Base-by-base conservation (phyloP, 2,113 vertebrate species). In the Spermophilus dauricus region DNA sequence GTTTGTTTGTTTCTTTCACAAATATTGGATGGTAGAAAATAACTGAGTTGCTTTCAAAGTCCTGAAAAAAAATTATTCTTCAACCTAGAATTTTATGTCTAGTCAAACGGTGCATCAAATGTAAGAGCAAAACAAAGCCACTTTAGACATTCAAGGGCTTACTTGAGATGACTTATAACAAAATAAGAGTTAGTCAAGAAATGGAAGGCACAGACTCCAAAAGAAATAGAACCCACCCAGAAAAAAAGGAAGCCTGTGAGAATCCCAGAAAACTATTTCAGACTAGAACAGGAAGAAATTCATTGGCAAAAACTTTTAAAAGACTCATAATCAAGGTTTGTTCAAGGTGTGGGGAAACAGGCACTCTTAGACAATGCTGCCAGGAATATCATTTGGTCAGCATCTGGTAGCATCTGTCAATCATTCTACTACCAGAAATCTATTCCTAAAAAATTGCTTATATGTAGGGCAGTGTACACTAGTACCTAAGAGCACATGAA, bases 1-100 rank as follows among this genome's bases (percentile, higher is more conserved):
- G n/a, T n/a, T 80, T 20, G 45, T 45, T 45, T 45, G 45, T 45
- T 16, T 18, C 20, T 58, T 58, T 58, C 65, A 93, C 63, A 34
- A 45, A 22, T 18, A 67, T 34, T n/a, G 65, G 20, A 81, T 45
- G 70, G 42, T 39, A 53, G 39, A 95, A 48, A 32, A 70, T 32
- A 81, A 89, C n/a, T n/a, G 20, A 75, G 69, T 63, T 61, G 28
- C 53, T 96, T 63, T 89, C 76, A 81, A 88, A 83, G 28, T 67
- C 37, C 53, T 86, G 22, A 78, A 45, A 3, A 87, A 51, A 82
- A 96, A 83, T 22, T 63, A 51, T 37, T 82, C 72, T 69, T 84
- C 51, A 91, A 61, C 61, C 24, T 53, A 61, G 39, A 91, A 81
- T 76, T 91, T 56, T 83, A 0, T 73, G 63, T 51, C 30, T 63